Percentiles rank a stretch among this genome's conserved stretches.
Conservation (phyloP, 1,140 invertebrate genomes). For the Tetragonula clypearis region DNA sequence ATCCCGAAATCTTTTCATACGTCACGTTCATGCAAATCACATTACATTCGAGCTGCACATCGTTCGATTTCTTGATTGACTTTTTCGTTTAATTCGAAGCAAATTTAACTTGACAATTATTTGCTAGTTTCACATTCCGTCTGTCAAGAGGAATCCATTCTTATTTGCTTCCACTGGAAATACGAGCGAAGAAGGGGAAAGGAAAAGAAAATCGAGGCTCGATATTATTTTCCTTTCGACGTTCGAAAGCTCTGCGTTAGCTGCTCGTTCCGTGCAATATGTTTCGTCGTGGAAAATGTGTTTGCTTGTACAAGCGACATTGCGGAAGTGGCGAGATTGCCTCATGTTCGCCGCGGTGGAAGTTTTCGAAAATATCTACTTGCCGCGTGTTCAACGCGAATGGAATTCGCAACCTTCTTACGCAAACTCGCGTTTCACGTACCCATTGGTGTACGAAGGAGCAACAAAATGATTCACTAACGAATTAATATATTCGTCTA, state of each 20-base stretch:
- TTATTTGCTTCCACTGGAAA: not conserved
- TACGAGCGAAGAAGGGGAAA: not conserved
- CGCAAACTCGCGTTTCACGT: not conserved
- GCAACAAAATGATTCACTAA: no score
- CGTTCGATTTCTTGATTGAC: no score
- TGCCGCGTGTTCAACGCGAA: conserved; percentile 17
- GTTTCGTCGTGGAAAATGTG: conserved; percentile 10
- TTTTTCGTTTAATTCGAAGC: no score
- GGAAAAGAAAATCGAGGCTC: not conserved
- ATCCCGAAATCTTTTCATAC: no score
- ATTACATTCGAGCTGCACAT: no score
- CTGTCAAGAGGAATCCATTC: no score
- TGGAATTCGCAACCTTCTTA: conserved; percentile 40
- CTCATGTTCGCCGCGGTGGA: conserved; percentile 30
- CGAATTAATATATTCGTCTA: no score
- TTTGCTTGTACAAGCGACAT: conserved; percentile 34
- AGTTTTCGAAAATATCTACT: conserved; percentile 45
- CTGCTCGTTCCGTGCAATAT: conserved; percentile 14
- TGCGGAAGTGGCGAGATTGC: conserved; percentile 43
- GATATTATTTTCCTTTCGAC: conserved; percentile 38
- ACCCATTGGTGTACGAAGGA: no score
- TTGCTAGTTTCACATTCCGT: not conserved
- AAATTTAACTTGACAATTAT: not conserved
- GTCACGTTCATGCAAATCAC: no score
- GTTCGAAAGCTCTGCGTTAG: conserved; percentile 1